Evolutionary conservation across 2,113 vertebrate species (phyloP).

Genomic region (Saimiri boliviensis): DNA sequence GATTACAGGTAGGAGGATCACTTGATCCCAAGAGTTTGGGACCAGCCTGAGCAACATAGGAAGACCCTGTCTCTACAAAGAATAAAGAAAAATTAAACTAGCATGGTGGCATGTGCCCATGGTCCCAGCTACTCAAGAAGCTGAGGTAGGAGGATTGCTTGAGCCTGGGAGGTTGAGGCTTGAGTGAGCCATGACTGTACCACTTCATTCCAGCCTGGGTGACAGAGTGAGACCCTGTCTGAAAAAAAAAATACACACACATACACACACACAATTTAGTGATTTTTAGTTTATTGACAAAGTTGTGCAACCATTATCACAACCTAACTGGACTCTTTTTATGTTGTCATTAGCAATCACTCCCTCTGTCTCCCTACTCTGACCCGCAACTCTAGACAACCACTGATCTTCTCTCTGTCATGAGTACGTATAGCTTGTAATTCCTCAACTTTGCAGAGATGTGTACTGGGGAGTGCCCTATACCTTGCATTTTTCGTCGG

Average conservation of each 20-base stretch:
- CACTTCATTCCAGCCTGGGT: too few species aligned
- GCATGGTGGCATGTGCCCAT: too few species aligned
- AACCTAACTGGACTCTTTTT: not conserved
- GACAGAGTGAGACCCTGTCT: too few species aligned
- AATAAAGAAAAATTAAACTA: too few species aligned
- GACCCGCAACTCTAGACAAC: not conserved
- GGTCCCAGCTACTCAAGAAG: too few species aligned
- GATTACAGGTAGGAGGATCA: too few species aligned
- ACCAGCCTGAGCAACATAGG: too few species aligned
- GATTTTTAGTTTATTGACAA: not conserved
- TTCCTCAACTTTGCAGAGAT: not conserved
- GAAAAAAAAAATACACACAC: fast-evolving
- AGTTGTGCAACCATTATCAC: not conserved
- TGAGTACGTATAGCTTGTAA: not conserved
- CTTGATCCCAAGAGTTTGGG: too few species aligned
- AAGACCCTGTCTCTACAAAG: too few species aligned
- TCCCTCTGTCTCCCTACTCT: not conserved
- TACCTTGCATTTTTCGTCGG: not conserved
- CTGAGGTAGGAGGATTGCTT: too few species aligned
- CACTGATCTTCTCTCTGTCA: not conserved
- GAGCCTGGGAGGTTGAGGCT: too few species aligned
- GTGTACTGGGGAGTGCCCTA: not conserved
- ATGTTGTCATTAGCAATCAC: not conserved
- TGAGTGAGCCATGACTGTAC: not conserved
- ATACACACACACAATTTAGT: not conserved